Percentiles rank a stretch among this genome's conserved stretches.
Conservation (phyloP, 2,113 vertebrate species). For the Guaruba guarouba region DNA sequence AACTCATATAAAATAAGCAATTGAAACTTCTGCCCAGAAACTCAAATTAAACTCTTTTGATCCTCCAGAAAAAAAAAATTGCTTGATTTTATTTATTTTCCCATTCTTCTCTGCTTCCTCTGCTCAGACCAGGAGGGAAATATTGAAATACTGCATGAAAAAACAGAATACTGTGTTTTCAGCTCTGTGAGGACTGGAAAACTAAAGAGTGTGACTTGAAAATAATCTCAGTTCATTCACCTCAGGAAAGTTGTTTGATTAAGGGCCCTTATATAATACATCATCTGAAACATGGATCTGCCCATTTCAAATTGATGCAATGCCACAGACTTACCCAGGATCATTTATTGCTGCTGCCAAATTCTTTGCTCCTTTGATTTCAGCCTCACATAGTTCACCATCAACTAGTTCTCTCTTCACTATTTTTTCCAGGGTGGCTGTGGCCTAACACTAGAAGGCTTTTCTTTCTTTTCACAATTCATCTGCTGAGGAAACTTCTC, state of each 20-base stretch:
- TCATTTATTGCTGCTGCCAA: background rate
- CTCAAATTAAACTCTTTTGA: slow-evolving; percentile 42
- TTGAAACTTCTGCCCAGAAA: slow-evolving; percentile 17
- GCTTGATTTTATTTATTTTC: slow-evolving; percentile 57
- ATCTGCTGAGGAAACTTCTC: background rate
- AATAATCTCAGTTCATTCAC: background rate
- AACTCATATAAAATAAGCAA: slow-evolving; percentile 37
- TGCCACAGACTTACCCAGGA: background rate
- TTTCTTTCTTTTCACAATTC: background rate
- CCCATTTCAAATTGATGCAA: background rate
- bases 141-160: background rate
- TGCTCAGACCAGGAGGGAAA: background rate
- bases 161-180: slow-evolving; percentile 2
- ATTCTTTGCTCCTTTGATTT: background rate
- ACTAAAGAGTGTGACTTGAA: slow-evolving; percentile 1
- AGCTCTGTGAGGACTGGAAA: background rate
- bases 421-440: background rate
- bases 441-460: background rate
- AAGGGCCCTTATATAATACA: background rate
- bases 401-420: background rate
- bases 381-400: background rate
- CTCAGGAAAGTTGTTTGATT: background rate
- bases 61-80: slow-evolving; percentile 37
- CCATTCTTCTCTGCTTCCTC: slow-evolving; percentile 49
- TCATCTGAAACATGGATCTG: background rate